Percentiles rank a stretch among this genome's conserved stretches.
phyloP scores from a whole-genome alignment of 92 coral and sea anemone species.

The Parazoanthus atlanticus region DNA sequence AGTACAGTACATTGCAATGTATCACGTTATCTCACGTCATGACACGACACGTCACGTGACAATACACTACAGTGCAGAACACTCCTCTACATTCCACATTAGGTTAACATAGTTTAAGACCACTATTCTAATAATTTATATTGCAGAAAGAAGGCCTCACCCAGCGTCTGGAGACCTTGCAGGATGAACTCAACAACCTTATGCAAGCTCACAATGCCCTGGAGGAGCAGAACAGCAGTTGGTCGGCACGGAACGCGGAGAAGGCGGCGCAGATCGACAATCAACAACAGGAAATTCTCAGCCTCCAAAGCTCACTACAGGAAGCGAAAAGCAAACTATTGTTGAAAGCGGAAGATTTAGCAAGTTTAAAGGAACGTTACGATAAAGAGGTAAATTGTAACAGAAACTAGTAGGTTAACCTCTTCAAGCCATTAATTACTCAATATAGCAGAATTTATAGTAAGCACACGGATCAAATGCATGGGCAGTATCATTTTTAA shows the following conservation, averaged over 20 bases:
- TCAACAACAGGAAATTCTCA: constrained; percentile 44
- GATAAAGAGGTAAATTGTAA: constrained; percentile 61
- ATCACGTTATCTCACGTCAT: no score
- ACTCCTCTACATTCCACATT: no score
- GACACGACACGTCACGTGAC: no score
- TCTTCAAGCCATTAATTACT: no score
- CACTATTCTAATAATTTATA: not conserved
- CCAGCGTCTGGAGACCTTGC: constrained; percentile 49
- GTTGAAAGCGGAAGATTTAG: constrained; percentile 34
- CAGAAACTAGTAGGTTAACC: no score
- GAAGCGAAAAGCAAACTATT: constrained; percentile 34
- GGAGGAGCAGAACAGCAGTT: constrained; percentile 80
- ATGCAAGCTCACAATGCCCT: constrained; percentile 72
- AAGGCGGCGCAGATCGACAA: constrained; percentile 52
- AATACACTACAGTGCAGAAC: no score
- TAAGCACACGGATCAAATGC: no score
- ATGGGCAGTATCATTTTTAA: no score
- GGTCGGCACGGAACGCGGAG: constrained; percentile 67
- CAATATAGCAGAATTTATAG: no score
- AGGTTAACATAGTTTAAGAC: not conserved
- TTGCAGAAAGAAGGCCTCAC: constrained; percentile 60
- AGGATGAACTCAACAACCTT: constrained; percentile 56
- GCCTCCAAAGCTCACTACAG: constrained; percentile 40
- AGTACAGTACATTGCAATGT: no score
- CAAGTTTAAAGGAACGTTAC: constrained; percentile 37